These are phyloP conservation scores for Halictus ligatus DNA, from an alignment of 2,888 invertebrate genomes.

Conservation along the genomic window DNA sequence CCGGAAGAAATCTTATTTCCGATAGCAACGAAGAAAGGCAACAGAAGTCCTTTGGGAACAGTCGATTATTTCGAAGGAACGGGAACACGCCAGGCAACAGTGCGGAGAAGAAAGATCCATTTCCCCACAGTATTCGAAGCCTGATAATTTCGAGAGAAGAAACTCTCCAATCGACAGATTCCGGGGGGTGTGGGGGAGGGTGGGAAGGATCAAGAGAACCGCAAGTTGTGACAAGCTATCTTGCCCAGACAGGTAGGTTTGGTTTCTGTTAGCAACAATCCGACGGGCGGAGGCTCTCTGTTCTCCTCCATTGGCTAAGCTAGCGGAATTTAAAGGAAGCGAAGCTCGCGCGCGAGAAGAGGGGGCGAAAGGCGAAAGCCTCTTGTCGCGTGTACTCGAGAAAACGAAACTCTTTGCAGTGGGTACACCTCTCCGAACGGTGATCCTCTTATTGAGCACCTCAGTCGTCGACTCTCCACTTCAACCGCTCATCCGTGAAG, in stretches of 20 bases:
- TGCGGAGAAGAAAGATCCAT: neutral
- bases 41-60: neutral
- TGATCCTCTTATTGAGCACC: constrained; percentile 75
- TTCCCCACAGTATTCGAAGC: neutral
- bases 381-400: constrained; percentile 62
- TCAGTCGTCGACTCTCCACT: constrained; percentile 31
- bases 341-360: neutral
- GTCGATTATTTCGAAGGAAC: constrained; percentile 1
- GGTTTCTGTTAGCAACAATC: constrained; percentile 10
- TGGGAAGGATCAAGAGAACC: neutral
- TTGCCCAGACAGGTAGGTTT: neutral
- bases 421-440: constrained; percentile 37
- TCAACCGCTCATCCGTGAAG: constrained; percentile 57
- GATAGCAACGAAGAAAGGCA: neutral
- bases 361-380: constrained; percentile 56
- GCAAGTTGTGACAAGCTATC: constrained; percentile 18
- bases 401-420: constrained; percentile 66
- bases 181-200: neutral
- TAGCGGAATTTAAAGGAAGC: constrained; percentile 49
- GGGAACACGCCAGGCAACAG: too few species aligned
- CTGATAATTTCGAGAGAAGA: neutral
- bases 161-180: neutral
- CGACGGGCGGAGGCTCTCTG: neutral
- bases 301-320: constrained; percentile 59
- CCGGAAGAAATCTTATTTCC: too few species aligned